Conservation (phyloP, 2,888 invertebrate genomes). For the Neoscelio sp. region DNA sequence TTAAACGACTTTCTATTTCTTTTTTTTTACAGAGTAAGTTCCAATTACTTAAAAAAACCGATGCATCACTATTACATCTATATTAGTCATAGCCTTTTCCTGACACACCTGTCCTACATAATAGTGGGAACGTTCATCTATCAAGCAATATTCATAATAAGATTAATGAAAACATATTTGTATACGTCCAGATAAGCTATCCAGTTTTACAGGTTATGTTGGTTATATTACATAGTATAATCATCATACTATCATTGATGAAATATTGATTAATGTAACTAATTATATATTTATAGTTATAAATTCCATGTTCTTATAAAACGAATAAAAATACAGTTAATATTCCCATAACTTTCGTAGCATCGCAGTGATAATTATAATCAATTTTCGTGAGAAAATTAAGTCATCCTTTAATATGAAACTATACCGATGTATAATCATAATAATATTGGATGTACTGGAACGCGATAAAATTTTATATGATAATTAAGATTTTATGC, state of each 20-base stretch:
- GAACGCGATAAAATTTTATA: conserved; percentile 4
- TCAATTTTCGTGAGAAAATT: conserved; percentile 33
- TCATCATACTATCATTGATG: conserved; percentile 36
- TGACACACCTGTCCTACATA: conserved; percentile 37
- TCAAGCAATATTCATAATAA: conserved; percentile 36
- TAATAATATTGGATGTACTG: conserved; percentile 5
- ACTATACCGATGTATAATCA: not conserved
- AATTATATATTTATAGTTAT: conserved; percentile 35
- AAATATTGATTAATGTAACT: conserved; percentile 46
- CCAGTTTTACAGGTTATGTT: conserved; percentile 44
- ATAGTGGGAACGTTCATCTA: conserved; percentile 25
- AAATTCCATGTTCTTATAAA: conserved; percentile 22
- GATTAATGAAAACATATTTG: conserved; percentile 49
- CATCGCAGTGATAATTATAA: conserved; percentile 13
- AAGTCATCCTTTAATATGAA: conserved; percentile 18
- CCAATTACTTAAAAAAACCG: conserved; percentile 16
- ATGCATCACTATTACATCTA: conserved; percentile 12
- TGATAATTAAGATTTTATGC: conserved; percentile 3
- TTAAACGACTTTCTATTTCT: too few species aligned
- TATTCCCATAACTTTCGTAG: conserved; percentile 22
- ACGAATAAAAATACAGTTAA: conserved; percentile 37
- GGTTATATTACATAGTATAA: conserved; percentile 13
- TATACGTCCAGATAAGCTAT: conserved; percentile 35
- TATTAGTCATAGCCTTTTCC: conserved; percentile 26
- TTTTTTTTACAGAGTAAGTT: too few species aligned